phyloP scores from a whole-genome alignment of 30 jellyfish, hydroid and myxozoan species.

The Sanderia malayensis region DNA sequence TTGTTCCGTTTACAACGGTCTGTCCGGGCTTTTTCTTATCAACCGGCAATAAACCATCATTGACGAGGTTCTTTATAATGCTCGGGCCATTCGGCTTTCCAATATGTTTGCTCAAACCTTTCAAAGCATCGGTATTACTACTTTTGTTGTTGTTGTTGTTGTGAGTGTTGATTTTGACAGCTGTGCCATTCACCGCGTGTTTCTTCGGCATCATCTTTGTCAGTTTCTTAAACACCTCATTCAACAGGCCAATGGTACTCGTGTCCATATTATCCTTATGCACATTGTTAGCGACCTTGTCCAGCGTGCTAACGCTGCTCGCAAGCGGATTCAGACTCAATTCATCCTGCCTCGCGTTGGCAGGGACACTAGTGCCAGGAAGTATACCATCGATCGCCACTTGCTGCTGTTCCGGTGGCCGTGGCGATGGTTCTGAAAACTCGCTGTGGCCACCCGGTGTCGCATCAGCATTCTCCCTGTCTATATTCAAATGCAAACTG shows the following conservation, averaged over 20 bases:
- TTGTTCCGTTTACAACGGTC: not conserved
- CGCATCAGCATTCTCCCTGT: constrained; percentile 6
- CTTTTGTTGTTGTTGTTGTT: constrained; percentile 3
- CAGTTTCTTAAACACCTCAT: constrained; percentile 56
- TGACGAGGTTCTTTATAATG: not conserved
- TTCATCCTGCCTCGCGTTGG: constrained; percentile 41
- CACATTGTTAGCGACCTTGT: constrained; percentile 32
- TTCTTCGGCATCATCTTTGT: constrained; percentile 43
- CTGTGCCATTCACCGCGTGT: constrained; percentile 17
- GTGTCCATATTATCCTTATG: constrained; percentile 54
- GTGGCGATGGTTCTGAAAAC: constrained; percentile 19
- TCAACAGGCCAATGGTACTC: constrained; percentile 50
- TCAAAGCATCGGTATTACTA: too few species aligned
- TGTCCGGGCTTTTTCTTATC: not conserved
- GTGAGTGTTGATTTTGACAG: not conserved
- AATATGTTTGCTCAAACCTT: not conserved
- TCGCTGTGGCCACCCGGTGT: constrained; percentile 4
- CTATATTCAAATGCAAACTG: constrained; percentile 42
- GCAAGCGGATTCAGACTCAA: constrained; percentile 47
- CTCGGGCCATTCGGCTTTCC: constrained; percentile 1
- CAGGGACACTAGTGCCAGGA: constrained; percentile 1
- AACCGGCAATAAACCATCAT: not conserved
- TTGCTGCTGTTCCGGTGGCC: too few species aligned
- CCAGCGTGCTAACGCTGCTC: constrained; percentile 52
- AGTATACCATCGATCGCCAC: not conserved